phyloP scores from a whole-genome alignment of 2,113 vertebrate genomes.

The Bubo scandiacus region DNA sequence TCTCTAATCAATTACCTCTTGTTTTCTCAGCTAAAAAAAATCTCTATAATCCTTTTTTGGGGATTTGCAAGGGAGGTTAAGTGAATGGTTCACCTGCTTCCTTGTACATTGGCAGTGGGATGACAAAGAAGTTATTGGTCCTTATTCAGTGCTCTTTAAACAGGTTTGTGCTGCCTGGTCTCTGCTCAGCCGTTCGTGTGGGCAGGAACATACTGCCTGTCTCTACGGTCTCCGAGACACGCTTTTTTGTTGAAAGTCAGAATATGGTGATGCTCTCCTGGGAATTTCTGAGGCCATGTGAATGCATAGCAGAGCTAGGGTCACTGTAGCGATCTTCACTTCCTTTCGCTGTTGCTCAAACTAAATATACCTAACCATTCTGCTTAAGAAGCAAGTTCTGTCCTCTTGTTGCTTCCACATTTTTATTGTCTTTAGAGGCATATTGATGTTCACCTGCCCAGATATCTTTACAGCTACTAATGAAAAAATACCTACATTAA shows the following conservation, averaged over 20 bases:
- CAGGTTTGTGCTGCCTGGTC: neutral
- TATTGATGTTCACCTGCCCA: conserved; percentile 61
- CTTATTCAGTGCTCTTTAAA: neutral
- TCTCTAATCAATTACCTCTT: neutral
- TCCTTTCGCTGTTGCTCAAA: neutral
- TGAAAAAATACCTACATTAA: conserved; percentile 52
- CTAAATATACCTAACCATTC: neutral
- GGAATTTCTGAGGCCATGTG: neutral
- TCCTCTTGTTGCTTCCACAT: neutral
- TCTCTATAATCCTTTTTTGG: neutral
- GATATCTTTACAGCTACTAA: conserved; percentile 1
- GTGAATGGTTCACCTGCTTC: neutral
- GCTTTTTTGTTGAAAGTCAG: neutral
- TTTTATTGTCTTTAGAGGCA: conserved; percentile 63
- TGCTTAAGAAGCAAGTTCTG: conserved; percentile 14
- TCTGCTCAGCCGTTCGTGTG: neutral
- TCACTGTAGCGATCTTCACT: neutral
- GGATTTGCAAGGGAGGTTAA: neutral
- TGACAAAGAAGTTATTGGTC: neutral
- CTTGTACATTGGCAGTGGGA: neutral
- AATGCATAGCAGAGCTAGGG: neutral
- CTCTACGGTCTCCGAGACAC: neutral
- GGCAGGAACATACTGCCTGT: neutral
- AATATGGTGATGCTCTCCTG: neutral
- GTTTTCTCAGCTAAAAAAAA: neutral